These are phyloP conservation scores for Lepus europaeus DNA, from an alignment of 2,113 vertebrate species.

Conservation along the genomic window DNA sequence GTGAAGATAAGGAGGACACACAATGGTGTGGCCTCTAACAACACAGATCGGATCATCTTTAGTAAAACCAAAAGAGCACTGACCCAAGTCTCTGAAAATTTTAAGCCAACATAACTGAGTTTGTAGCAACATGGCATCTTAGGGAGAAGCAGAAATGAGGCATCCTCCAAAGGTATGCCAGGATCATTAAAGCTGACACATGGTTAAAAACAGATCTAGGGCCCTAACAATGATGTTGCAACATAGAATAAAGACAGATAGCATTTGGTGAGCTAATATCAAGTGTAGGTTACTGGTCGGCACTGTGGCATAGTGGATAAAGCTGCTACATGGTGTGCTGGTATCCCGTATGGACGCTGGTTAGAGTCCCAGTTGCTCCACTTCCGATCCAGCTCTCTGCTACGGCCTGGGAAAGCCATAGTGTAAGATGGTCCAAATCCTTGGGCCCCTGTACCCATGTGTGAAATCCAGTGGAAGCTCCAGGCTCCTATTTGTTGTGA, in stretches of 20 bases:
- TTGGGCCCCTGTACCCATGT: too few relatives aligned
- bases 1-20: not conserved
- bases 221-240: not conserved
- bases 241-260: not conserved
- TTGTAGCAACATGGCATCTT: not conserved
- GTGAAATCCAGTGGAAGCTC: too few relatives aligned
- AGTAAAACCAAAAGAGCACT: not conserved
- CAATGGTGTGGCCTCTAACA: accelerated
- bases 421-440: too few relatives aligned
- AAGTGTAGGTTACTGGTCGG: not conserved
- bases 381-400: too few relatives aligned
- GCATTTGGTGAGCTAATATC: not conserved
- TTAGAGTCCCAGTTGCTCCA: too few relatives aligned
- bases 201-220: not conserved
- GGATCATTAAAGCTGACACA: not conserved
- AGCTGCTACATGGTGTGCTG: too few relatives aligned
- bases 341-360: too few relatives aligned
- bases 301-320: too few relatives aligned
- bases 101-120: not conserved
- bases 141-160: not conserved
- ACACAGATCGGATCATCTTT: not conserved
- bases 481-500: too few relatives aligned
- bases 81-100: not conserved
- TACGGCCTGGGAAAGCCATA: too few relatives aligned
- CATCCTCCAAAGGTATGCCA: not conserved